Percentiles rank a stretch among this genome's conserved stretches.
Evolutionary conservation across 2,797 vertebrate genomes (phyloP).

Genomic region (Hippocampus kuda): DNA sequence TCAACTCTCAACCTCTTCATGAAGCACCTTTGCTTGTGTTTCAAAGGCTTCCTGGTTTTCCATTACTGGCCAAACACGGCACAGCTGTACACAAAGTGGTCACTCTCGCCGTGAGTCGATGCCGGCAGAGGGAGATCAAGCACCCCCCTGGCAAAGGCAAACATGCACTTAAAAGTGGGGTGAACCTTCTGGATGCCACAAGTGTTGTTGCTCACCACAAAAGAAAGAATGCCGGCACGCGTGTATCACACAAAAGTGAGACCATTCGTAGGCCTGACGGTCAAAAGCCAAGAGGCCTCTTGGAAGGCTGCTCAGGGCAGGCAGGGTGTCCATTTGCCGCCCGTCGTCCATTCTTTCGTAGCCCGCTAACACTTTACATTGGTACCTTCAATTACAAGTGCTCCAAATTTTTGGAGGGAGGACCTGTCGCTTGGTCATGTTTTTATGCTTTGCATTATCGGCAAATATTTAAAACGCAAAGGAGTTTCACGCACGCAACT

Average conservation of each 20-base stretch:
- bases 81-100: constrained; percentile 59
- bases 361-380: no score
- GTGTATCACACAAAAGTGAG: constrained; percentile 4
- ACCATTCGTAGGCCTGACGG: not conserved
- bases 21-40: constrained; percentile 62
- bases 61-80: constrained; percentile 66
- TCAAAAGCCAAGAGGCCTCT: not conserved
- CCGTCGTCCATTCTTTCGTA: no score
- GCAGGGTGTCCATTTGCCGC: not conserved
- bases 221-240: not conserved
- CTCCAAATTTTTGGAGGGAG: no score
- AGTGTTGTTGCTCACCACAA: not conserved
- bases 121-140: constrained; percentile 49
- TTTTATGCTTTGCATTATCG: no score
- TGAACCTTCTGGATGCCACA: constrained; percentile 2
- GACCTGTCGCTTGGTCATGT: no score
- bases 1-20: constrained; percentile 62
- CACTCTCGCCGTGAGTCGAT: constrained; percentile 46
- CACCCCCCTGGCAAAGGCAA: constrained; percentile 55
- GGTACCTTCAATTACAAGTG: no score
- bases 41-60: constrained; percentile 75
- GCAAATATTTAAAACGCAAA: no score
- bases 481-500: no score
- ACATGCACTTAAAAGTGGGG: constrained; percentile 55
- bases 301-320: not conserved